Conservation (phyloP, 2,797 vertebrate genomes). For the Phrynocephalus forsythii region DNA sequence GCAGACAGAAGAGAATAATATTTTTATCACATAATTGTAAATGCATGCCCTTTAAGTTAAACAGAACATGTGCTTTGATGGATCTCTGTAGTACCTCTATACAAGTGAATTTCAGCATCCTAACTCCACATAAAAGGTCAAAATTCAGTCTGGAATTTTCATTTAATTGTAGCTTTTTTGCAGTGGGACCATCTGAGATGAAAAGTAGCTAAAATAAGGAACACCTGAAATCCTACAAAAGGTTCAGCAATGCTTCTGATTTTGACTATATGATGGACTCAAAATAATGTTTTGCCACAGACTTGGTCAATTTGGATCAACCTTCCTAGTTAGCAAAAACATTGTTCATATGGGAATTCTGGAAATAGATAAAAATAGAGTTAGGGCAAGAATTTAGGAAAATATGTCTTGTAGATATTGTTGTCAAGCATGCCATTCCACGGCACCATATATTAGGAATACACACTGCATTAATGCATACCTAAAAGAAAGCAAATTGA, state of each 20-base stretch:
- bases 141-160: constrained; percentile 48
- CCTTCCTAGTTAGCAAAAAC: background rate
- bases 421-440: background rate
- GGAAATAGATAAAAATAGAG: background rate
- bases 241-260: constrained; percentile 37
- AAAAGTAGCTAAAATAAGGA: constrained; percentile 50
- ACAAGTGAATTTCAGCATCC: constrained; percentile 47
- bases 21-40: constrained; percentile 54
- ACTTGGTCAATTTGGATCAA: background rate
- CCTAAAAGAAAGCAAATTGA: too few species aligned
- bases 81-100: constrained; percentile 52
- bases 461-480: background rate
- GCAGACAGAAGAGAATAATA: background rate
- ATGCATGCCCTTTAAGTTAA: constrained; percentile 50
- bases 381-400: background rate
- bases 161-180: constrained; percentile 62
- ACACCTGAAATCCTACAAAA: constrained; percentile 35
- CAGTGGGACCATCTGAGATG: constrained; percentile 33
- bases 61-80: constrained; percentile 51
- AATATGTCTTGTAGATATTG: background rate
- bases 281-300: constrained; percentile 39
- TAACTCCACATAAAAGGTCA: constrained; percentile 60
- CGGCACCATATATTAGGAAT: background rate
- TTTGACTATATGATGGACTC: background rate
- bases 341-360: background rate